Evolutionary conservation across 2,113 vertebrate species (phyloP), one percentile per base, ranked within the genome.

Genomic region (Tonatia bakeri): DNA sequence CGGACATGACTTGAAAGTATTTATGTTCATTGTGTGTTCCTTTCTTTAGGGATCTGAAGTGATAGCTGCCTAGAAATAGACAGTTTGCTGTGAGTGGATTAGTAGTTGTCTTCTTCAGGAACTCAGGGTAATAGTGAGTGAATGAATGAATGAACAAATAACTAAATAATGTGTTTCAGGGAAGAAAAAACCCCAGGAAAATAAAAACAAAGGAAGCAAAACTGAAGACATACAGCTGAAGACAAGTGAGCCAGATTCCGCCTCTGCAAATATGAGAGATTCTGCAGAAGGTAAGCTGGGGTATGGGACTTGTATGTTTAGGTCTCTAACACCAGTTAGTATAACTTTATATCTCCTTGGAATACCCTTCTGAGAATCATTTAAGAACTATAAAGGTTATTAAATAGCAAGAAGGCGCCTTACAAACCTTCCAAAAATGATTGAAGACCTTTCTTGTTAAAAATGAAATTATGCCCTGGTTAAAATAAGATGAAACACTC

Each of bases 261-360:
- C 94, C 97, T 91, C 97, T 96, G 98, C 98, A 97, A 98, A 99
- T 95, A 99, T 99, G 99, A 99, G 98, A 98, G 99, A 99, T 98
- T 99, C 99, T 77, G 98, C 98, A 85, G 99, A 99, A 98, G 98
- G 99, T 99, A 96, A 97, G 98, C 75, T 79, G 79, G 38, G 33
- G 24, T 7, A 1, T 6, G 64, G 90, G 28, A 1, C 24, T 33
- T 38, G 50, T n/a, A 5, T 67, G 54, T 12, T 5, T 5, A 12
- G 52, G 24, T 26, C 0, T 73, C 77, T 94, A 31, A 33, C 40
- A 1, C 56, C 38, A 17, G 28, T 36, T 19, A 20, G 17, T 89
- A 13, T 3, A 36, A n/a, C 36, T 45, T 59, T 45, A 22, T 80
- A 1, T 83, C 19, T 90, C 31, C 12, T 52, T n/a, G 26, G 28